A percentile compares a stretch with the other conserved stretches of the same genome.
phyloP scores from a whole-genome alignment of 2,113 vertebrate species.

The Otolemur garnettii region DNA sequence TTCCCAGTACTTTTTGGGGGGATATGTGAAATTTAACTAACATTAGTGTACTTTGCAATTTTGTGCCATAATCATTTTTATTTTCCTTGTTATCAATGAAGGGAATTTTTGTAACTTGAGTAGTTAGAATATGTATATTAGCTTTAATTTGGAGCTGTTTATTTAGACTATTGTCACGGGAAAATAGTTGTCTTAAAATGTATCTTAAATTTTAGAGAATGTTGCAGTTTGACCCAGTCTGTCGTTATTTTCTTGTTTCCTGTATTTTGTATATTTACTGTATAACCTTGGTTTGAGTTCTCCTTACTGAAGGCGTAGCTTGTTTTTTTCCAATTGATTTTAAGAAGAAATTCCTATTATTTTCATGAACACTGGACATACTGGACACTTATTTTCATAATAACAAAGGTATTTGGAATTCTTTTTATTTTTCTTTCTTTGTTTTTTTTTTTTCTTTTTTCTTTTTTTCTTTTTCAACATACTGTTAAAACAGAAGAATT shows the following conservation, averaged over 20 bases:
- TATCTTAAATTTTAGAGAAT: conserved; percentile 64
- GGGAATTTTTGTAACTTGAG: conserved; percentile 61
- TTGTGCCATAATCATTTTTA: conserved; percentile 68
- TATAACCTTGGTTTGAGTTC: conserved; percentile 65
- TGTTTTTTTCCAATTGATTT: conserved; percentile 67
- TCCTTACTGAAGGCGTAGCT: conserved; percentile 59
- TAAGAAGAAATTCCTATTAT: conserved; percentile 69
- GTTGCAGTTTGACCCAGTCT: conserved; percentile 51
- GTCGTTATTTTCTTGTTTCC: conserved; percentile 40
- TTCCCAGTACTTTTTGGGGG: conserved; percentile 78
- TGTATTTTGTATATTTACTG: conserved; percentile 53
- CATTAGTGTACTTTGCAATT: conserved; percentile 73
- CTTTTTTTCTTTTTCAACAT: conserved; percentile 56
- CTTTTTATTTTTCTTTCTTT: conserved; percentile 58
- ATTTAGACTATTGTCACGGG: conserved; percentile 46
- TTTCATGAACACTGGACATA: conserved; percentile 56
- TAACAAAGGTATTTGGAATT: conserved; percentile 68
- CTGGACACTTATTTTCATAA: conserved; percentile 6
- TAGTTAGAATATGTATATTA: conserved; percentile 69
- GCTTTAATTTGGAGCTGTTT: conserved; percentile 69
- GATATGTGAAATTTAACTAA: conserved; percentile 68
- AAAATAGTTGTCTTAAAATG: conserved; percentile 56
- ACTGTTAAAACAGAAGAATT: conserved; percentile 62
- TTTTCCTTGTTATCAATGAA: conserved; percentile 60
- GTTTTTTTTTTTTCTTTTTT: conserved; percentile 56